These are phyloP conservation scores for Peromyscus melanophrys DNA, from an alignment of 2,797 vertebrate species.

Conservation along the genomic window DNA sequence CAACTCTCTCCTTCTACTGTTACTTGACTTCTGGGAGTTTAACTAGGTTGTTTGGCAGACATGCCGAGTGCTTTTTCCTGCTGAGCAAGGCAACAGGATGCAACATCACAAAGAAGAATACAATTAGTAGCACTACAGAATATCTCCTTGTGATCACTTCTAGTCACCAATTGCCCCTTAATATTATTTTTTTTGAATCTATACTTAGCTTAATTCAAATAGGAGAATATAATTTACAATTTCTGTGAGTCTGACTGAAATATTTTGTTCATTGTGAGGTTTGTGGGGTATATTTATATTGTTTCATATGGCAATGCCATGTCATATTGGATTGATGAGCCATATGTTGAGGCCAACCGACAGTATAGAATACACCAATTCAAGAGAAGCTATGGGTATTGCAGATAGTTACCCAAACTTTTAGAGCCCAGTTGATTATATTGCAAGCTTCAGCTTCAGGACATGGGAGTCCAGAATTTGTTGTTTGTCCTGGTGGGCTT, in stretches of 20 bases:
- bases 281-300: background rate
- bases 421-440: background rate
- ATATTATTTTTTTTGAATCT: background rate
- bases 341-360: no score
- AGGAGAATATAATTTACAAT: background rate
- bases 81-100: background rate
- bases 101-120: background rate
- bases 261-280: background rate
- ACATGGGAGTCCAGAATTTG: background rate
- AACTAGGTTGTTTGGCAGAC: background rate
- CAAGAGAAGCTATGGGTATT: background rate
- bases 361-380: no score
- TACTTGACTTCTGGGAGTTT: background rate
- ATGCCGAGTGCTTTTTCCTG: background rate
- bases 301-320: background rate
- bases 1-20: background rate
- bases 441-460: background rate
- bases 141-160: background rate
- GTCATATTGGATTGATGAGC: background rate
- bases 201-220: background rate
- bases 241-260: background rate
- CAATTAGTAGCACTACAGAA: background rate
- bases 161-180: fast-evolving
- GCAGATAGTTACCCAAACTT: background rate
- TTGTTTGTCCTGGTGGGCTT: background rate